phyloP scores from a whole-genome alignment of 2,113 vertebrate species.

The Coreoperca whiteheadi region DNA sequence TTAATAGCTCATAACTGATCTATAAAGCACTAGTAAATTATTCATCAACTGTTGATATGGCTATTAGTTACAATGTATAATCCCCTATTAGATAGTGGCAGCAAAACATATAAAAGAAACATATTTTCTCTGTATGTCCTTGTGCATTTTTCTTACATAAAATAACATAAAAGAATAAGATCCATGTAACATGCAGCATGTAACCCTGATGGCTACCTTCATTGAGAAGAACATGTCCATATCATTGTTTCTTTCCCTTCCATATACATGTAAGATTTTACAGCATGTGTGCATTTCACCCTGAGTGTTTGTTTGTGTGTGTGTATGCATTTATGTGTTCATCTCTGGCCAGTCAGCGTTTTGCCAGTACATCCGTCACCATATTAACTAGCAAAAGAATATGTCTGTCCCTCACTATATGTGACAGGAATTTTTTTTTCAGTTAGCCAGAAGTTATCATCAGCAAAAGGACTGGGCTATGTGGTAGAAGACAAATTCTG shows the following conservation, averaged over 20 bases:
- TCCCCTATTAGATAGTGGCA: neutral
- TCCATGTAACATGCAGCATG: neutral
- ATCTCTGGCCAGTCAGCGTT: constrained; percentile 45
- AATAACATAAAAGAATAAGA: neutral
- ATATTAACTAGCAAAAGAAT: constrained; percentile 40
- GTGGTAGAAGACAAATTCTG: constrained; percentile 1
- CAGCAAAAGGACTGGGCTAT: constrained; percentile 22
- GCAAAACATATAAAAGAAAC: neutral
- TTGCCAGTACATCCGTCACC: constrained; percentile 49
- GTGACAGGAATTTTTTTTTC: constrained; percentile 50
- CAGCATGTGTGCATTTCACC: constrained; percentile 11
- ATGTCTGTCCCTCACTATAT: constrained; percentile 34
- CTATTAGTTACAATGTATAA: neutral
- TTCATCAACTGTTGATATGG: neutral
- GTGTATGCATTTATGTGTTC: constrained; percentile 6
- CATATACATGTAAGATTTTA: constrained; percentile 16
- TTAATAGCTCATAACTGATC: no score
- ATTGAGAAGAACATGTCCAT: constrained; percentile 16
- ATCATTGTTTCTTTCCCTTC: constrained; percentile 11
- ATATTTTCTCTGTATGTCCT: neutral
- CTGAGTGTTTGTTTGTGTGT: neutral
- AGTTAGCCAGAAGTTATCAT: constrained; percentile 41
- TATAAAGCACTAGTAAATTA: neutral
- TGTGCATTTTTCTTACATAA: neutral
- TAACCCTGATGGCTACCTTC: neutral